Percentiles rank a stretch among this genome's conserved stretches.
Conservation (phyloP, 2,888 invertebrate genomes). For the Trissolcus brochymenae region DNA sequence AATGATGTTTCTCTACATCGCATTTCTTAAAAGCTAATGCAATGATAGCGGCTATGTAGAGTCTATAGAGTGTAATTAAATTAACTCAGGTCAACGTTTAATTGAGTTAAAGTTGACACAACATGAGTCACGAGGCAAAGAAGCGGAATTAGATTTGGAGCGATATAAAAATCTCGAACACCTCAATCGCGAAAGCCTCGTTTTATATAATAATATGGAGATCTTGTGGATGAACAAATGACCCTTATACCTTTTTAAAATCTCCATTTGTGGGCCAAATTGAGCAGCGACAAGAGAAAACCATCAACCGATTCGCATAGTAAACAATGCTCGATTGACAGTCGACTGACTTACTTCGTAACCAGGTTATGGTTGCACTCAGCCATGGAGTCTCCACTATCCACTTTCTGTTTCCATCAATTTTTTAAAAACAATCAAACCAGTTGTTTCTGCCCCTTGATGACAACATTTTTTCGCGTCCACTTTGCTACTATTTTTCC, state of each 20-base stretch:
- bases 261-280: too few relatives aligned
- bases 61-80: slow-evolving; percentile 28
- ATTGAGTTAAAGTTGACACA: slow-evolving; percentile 36
- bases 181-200: too few relatives aligned
- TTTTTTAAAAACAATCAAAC: slow-evolving; percentile 9
- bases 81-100: slow-evolving; percentile 39
- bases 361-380: slow-evolving; percentile 44
- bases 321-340: slow-evolving; percentile 24
- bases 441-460: background rate
- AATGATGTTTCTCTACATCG: background rate
- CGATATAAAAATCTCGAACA: slow-evolving; percentile 4
- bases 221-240: too few relatives aligned
- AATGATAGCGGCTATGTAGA: background rate
- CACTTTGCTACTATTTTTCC: too few relatives aligned
- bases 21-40: background rate
- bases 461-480: slow-evolving; percentile 5
- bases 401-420: slow-evolving; percentile 41
- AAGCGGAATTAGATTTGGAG: slow-evolving; percentile 27
- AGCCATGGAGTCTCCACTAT: slow-evolving; percentile 13
- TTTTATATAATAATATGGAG: too few relatives aligned
- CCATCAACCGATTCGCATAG: background rate
- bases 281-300: background rate
- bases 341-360: slow-evolving; percentile 33
- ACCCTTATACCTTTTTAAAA: too few relatives aligned
- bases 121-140: slow-evolving; percentile 26